A percentile compares a stretch with the other conserved stretches of the same genome.
phyloP scores from a whole-genome alignment of 2,797 vertebrate genomes.

The Acrocephalus scirpaceus region DNA sequence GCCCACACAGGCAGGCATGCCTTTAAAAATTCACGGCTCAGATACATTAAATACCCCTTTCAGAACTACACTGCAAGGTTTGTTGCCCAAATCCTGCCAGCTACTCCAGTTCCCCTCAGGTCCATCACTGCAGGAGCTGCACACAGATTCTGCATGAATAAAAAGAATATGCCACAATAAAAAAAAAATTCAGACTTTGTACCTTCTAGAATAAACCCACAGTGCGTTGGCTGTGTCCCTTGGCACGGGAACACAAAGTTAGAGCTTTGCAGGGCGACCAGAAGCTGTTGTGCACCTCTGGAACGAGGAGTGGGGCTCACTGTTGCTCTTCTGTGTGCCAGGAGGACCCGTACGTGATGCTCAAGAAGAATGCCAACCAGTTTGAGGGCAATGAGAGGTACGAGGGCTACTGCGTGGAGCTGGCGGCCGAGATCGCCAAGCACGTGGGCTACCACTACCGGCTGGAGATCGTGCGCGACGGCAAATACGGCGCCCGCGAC shows the following conservation, averaged over 20 bases:
- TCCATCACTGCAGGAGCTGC: neutral
- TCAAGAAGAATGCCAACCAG: conserved; percentile 96
- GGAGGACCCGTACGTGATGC: conserved; percentile 98
- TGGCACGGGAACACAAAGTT: neutral
- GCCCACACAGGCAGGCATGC: neutral
- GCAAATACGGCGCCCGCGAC: conserved; percentile 94
- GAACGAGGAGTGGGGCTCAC: neutral
- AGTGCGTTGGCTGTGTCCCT: neutral
- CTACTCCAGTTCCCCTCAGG: neutral
- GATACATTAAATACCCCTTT: neutral
- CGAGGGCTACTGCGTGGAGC: conserved; percentile 96
- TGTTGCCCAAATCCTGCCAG: neutral
- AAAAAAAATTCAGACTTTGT: neutral
- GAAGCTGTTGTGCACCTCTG: neutral
- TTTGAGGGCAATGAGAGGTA: conserved; percentile 93
- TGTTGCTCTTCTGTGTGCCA: conserved; percentile 62
- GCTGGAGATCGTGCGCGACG: conserved; percentile 93
- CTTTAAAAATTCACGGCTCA: neutral
- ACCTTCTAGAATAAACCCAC: neutral
- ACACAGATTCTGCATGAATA: neutral
- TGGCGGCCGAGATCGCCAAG: conserved; percentile 96
- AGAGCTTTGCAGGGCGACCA: neutral
- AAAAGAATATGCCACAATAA: neutral
- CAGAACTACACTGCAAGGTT: neutral
- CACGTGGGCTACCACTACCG: conserved; percentile 97